Base-by-base conservation (phyloP, 2,113 vertebrate species). In the Dipodomys spectabilis region DNA sequence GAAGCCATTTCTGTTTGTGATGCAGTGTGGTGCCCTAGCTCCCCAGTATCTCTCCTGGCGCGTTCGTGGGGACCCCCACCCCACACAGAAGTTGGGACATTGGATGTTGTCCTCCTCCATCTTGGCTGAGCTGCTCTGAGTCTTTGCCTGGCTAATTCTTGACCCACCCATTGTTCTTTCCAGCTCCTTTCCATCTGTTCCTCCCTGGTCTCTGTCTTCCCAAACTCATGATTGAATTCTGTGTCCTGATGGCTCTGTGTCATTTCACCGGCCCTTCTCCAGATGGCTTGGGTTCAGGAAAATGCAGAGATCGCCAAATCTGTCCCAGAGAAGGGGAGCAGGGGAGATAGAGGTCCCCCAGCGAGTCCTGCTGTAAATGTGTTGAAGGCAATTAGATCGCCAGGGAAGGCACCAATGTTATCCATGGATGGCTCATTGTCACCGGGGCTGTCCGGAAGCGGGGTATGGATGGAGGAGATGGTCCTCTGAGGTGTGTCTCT, bases 1-100 rank as follows among this genome's bases (percentile, higher is more conserved):
- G 89, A 97, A 88, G 81, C 86, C 96, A 72, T 95, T 97, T 96
- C 92, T 97, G 96, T 91, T 87, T 95, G 95, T 96, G 97, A 97
- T 96, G 95, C 97, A 88, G 78, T 83, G 28, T n/a, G 92, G 90
- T 90, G 92, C 93, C 96, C 96, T 74, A 0, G 25, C 44, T 95
- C 93, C 11, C 86, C 91, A 90, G 62, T 86, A 90, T 71, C 39
- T 95, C 92, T 96, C 91, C 96, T 96, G 96, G 96, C 95, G 86
- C 94, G 75, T 30, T 49, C 12, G 12, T 49, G 49, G 49, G 49
- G 49, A 49, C 49, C 96, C 97, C 69, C 10, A 22, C 22, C 45
- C 53, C 45, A 32, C 16, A 10, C 67, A 2, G 28, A 67, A 27
- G 65, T 16, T 22, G 30, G 68, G 53, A 28, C 82, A 91, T 83